Percentiles rank a stretch among this genome's conserved stretches.
Conservation (phyloP, 1,140 invertebrate genomes). For the Bombus pyrosoma region DNA sequence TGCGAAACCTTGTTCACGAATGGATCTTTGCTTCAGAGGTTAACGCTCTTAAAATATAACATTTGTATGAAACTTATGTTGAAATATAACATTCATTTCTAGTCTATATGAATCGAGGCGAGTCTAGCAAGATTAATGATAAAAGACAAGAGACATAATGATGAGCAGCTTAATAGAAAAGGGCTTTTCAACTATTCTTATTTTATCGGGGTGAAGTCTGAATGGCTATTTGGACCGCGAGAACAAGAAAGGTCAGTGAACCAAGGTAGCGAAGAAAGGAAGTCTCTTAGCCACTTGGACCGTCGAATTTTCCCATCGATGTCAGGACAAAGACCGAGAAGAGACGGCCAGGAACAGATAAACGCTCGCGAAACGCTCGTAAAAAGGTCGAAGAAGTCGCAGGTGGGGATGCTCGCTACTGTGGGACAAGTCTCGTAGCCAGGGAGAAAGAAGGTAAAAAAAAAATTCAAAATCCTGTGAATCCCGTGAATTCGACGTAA, state of each 20-base stretch:
- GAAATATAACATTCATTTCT: too few relatives aligned
- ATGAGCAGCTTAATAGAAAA: neutral
- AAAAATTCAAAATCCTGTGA: constrained; percentile 71
- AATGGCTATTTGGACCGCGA: neutral
- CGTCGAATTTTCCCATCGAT: constrained; percentile 69
- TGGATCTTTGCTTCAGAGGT: too few relatives aligned
- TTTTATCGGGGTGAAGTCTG: constrained; percentile 59
- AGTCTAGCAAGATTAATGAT: too few relatives aligned
- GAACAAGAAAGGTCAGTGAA: constrained; percentile 57
- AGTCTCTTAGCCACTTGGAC: constrained; percentile 69
- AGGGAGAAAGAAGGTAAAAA: constrained; percentile 24
- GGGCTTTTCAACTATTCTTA: neutral
- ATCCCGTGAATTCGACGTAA: constrained; percentile 52
- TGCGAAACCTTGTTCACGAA: neutral
- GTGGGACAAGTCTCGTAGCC: constrained; percentile 19
- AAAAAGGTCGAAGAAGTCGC: constrained; percentile 59
- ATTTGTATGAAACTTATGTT: too few relatives aligned
- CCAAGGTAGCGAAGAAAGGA: constrained; percentile 57
- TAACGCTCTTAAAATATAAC: too few relatives aligned
- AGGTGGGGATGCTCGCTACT: constrained; percentile 65
- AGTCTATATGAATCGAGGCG: too few relatives aligned
- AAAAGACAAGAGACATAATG: too few relatives aligned
- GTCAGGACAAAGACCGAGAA: constrained; percentile 61
- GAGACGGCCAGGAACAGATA: constrained; percentile 51
- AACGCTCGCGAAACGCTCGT: constrained; percentile 61